These are phyloP conservation scores for Pangasianodon hypophthalmus DNA, from an alignment of 2,113 vertebrate species.

Conservation along the genomic window DNA sequence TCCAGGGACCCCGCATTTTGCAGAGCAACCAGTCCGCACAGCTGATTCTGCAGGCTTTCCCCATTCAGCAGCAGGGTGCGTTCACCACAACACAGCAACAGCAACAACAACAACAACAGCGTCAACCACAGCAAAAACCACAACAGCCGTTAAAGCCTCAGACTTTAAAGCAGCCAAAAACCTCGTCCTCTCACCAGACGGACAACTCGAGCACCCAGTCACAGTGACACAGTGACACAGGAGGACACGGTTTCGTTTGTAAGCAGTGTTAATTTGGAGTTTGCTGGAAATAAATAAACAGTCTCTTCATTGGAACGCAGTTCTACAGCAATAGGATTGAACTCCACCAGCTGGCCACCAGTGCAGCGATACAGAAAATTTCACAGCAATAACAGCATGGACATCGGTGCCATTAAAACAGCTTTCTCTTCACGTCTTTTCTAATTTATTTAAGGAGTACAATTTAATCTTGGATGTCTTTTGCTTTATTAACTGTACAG, in stretches of 20 bases:
- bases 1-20: conserved; percentile 87
- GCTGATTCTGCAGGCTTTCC: conserved; percentile 95
- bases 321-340: conserved; percentile 55
- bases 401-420: neutral
- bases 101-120: conserved; percentile 75
- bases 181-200: conserved; percentile 80
- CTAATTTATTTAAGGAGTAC: conserved; percentile 48
- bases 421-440: conserved; percentile 4
- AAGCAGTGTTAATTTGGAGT: conserved; percentile 50
- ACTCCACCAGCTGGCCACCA: conserved; percentile 36
- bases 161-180: conserved; percentile 71
- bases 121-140: conserved; percentile 75
- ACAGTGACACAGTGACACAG: conserved; percentile 69
- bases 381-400: conserved; percentile 52
- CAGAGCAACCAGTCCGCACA: conserved; percentile 91
- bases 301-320: conserved; percentile 51
- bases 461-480: neutral
- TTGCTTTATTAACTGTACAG: conserved; percentile 78
- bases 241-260: conserved; percentile 4
- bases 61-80: conserved; percentile 88
- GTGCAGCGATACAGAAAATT: conserved; percentile 48
- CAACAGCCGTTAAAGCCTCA: conserved; percentile 74
- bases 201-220: conserved; percentile 87
- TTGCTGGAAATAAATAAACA: neutral
- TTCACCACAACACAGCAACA: conserved; percentile 75